Evolutionary conservation across 53 echinoderm and acorn worm genomes (phyloP), one percentile per base, ranked within the genome.

Genomic region (Echinarachnius parma): DNA sequence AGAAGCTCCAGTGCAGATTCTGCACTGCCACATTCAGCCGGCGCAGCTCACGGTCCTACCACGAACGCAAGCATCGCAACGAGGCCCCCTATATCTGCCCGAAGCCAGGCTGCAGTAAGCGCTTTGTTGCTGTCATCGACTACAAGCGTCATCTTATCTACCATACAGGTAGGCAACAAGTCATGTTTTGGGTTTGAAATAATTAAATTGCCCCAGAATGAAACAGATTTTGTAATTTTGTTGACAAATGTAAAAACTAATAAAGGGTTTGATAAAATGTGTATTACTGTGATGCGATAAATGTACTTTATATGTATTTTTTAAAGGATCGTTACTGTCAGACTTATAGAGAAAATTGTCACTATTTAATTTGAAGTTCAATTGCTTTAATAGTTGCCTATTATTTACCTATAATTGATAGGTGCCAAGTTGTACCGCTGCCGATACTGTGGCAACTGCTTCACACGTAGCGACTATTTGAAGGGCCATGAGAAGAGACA

Each of bases 371-470:
- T n/a, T n/a, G n/a, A n/a, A n/a, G n/a, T n/a, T n/a, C n/a, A n/a
- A n/a, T n/a, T n/a, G n/a, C n/a, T n/a, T n/a, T n/a, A n/a, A n/a
- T n/a, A n/a, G n/a, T n/a, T n/a, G n/a, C n/a, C n/a, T n/a, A n/a
- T n/a, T n/a, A n/a, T n/a, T n/a, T n/a, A n/a, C n/a, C n/a, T n/a
- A n/a, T n/a, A n/a, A n/a, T n/a, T n/a, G n/a, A 42, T 60, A 95
- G 96, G 96, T 57, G 96, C 96, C 60, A 95, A 95, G 83, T 75
- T 95, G 46, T 95, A 95, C 59, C 59, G 96, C 36, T 95, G 96
- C 47, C 78, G 89, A 34, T 95, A 87, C 67, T 90, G 96, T 50
- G 78, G 87, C 61, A 87, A 95, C 59, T 95, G 90, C 74, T 95
- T 95, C 75, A 95, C 96, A 1, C 78, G 96, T 60, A 91, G 90